Base-by-base conservation (phyloP, 2,888 invertebrate species). In the Chrysomela aeneicollis region DNA sequence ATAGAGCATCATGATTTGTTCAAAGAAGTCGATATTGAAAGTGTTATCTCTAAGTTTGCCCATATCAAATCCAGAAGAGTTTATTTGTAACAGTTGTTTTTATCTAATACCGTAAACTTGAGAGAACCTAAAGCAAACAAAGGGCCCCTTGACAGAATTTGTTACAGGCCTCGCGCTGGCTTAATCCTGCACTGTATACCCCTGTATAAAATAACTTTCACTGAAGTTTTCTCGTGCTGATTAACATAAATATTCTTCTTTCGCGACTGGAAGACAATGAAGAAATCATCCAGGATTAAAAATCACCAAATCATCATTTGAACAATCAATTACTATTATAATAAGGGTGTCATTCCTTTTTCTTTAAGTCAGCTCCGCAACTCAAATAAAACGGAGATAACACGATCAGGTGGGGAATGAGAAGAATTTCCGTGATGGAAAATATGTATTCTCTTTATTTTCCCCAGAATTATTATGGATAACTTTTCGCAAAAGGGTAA, bases 221-320 rank as follows among this genome's bases (percentile, higher is more conserved):
- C 73, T 72, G 71, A 74, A 75, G 71, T 74, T 74, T 76, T 70
- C 68, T 75, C 70, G 73, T 76, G 76, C 75, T 77, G 75, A 77
- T 76, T 76, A 77, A 75, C 76, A 78, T 78, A 77, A 78, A 77
- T 76, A 76, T 76, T 73, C 74, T 67, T 71, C 71, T 68, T 71
- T 70, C 58, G 58, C 53, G 59, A 61, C 37, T 50, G 58, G 59
- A 47, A 58, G 60, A 60, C 63, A 60, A 66, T 61, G 65, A 63
- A 63, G 64, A 54, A 60, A 42, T 66, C 62, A 66, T 57, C 55
- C 60, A 58, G 66, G 66, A 69, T 69, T 66, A 66, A 66, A 69
- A 69, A 63, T 53, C 66, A 51, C 60, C 66, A 58, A 66, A 66
- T 72, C 73, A 73, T 73, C 69, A 66, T 70, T 73, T 69, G 72